Evolutionary conservation across 1,140 invertebrate genomes (phyloP).

Genomic region (Drosophila leontia): DNA sequence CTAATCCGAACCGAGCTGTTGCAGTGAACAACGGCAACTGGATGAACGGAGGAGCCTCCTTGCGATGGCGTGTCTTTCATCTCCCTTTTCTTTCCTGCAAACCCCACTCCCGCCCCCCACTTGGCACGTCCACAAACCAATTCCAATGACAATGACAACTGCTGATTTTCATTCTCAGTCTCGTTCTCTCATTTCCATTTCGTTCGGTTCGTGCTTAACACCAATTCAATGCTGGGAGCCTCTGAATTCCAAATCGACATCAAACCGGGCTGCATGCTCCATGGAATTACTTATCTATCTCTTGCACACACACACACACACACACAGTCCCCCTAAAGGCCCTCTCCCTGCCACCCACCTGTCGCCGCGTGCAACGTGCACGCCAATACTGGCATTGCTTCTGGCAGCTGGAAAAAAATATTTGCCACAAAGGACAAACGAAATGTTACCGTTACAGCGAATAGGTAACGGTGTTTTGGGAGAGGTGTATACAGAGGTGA

Average conservation of each 20-base stretch:
- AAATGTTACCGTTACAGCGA: constrained; percentile 23
- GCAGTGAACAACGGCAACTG: constrained; percentile 60
- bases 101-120: not conserved
- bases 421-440: constrained; percentile 79
- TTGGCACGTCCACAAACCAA: constrained; percentile 21
- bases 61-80: constrained; percentile 48
- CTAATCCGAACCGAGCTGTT: constrained; percentile 45
- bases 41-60: constrained; percentile 37
- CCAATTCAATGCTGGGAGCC: constrained; percentile 75
- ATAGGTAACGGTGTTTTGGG: constrained; percentile 8
- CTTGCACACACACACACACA: constrained; percentile 11
- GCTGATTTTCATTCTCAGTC: constrained; percentile 73
- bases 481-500: constrained; percentile 19
- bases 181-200: constrained; percentile 63
- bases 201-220: constrained; percentile 80
- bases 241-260: constrained; percentile 60
- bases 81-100: constrained; percentile 29
- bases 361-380: constrained; percentile 66
- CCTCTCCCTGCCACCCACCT: constrained; percentile 20
- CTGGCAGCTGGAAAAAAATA: constrained; percentile 46
- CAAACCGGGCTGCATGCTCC: constrained; percentile 55
- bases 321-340: not conserved
- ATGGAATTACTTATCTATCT: constrained; percentile 76
- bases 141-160: constrained; percentile 73
- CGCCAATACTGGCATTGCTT: constrained; percentile 39